Percentiles rank a stretch among this genome's conserved stretches.
Evolutionary conservation across 2,888 invertebrate species (phyloP).

Genomic region (Clostera curtula): DNA sequence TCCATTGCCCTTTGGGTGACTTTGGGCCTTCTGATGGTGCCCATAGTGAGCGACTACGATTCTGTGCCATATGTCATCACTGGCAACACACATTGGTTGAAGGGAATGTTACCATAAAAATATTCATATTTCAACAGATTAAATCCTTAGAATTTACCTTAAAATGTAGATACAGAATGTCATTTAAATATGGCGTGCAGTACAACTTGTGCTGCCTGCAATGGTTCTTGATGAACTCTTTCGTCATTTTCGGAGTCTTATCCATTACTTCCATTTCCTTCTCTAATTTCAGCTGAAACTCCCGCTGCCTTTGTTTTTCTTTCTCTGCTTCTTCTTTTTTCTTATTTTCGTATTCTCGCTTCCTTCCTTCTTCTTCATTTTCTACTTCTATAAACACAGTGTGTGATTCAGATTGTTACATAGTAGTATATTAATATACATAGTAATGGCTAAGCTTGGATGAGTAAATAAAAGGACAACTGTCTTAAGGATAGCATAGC

Average conservation of each 20-base stretch:
- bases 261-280: constrained; percentile 54
- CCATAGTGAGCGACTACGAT: too few species aligned
- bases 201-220: constrained; percentile 92
- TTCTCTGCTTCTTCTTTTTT: constrained; percentile 37
- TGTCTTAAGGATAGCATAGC: too few species aligned
- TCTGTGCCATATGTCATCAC: neutral
- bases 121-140: too few species aligned
- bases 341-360: constrained; percentile 26
- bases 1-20: too few species aligned
- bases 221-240: constrained; percentile 83
- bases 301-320: constrained; percentile 36
- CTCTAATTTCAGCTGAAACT: constrained; percentile 44
- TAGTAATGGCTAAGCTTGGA: too few species aligned
- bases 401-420: neutral
- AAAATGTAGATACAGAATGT: constrained; percentile 95
- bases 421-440: too few species aligned
- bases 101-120: too few species aligned
- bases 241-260: constrained; percentile 80
- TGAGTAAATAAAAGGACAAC: too few species aligned
- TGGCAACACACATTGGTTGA: too few species aligned
- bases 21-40: too few species aligned
- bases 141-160: constrained; percentile 74
- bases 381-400: constrained; percentile 7
- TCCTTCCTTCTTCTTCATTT: constrained; percentile 18
- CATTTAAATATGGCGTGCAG: constrained; percentile 91